Evolutionary conservation across 1,140 invertebrate species (phyloP).

Genomic region (Telenomus remus): DNA sequence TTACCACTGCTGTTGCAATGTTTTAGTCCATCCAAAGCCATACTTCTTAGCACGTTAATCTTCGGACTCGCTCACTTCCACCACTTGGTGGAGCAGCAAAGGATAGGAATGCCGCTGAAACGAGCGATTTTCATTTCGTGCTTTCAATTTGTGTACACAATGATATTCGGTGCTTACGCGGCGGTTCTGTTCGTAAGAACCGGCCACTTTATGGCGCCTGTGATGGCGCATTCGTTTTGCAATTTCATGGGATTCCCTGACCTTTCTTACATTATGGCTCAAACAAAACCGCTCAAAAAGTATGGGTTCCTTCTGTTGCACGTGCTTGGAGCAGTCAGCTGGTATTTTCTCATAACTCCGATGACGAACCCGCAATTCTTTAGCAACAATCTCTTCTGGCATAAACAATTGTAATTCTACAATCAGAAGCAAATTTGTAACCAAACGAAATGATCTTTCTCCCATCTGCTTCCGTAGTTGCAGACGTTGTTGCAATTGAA

Average conservation of each 20-base stretch:
- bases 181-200: conserved; percentile 90
- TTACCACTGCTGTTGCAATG: conserved; percentile 90
- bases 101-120: conserved; percentile 80
- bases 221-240: conserved; percentile 94
- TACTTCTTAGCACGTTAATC: conserved; percentile 92
- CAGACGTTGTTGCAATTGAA: background rate
- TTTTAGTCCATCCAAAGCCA: conserved; percentile 83
- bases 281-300: conserved; percentile 79
- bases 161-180: conserved; percentile 94
- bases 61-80: conserved; percentile 97
- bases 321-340: conserved; percentile 84
- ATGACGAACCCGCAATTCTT: conserved; percentile 87
- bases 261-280: conserved; percentile 83
- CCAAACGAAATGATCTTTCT: background rate
- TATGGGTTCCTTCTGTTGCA: conserved; percentile 81
- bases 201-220: conserved; percentile 90
- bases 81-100: conserved; percentile 89
- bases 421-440: background rate
- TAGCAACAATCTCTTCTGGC: conserved; percentile 81
- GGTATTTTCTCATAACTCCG: conserved; percentile 86
- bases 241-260: conserved; percentile 98
- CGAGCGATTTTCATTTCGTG: conserved; percentile 82
- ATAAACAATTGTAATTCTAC: conserved; percentile 52
- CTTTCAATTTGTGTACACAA: conserved; percentile 94
- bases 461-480: background rate